A percentile compares a stretch with the other conserved stretches of the same genome.
These are phyloP conservation scores for Kryphioiulus occultus DNA, from an alignment of 2,888 invertebrate genomes.

Conservation along the genomic window DNA sequence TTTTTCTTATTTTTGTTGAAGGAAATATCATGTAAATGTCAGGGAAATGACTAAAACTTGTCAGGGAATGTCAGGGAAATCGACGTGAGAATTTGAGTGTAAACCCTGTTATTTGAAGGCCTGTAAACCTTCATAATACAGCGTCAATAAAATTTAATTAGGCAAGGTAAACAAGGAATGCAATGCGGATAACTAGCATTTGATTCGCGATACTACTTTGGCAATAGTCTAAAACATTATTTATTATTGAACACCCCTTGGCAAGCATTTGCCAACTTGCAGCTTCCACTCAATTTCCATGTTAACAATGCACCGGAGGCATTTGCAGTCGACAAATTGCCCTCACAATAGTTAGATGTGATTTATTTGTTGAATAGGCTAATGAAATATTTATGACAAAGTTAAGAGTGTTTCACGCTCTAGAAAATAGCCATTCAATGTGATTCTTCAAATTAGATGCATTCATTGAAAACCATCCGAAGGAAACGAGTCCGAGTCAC, in stretches of 20 bases:
- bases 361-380: constrained; percentile 39
- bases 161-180: neutral
- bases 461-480: constrained; percentile 20
- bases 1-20: too few relatives aligned
- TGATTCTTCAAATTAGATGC: constrained; percentile 30
- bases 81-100: too few relatives aligned
- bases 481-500: neutral
- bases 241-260: neutral
- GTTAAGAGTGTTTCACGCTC: constrained; percentile 29
- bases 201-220: neutral
- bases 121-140: neutral
- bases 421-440: constrained; percentile 28
- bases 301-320: neutral
- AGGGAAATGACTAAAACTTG: too few relatives aligned
- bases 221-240: neutral
- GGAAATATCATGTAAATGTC: too few relatives aligned
- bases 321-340: constrained; percentile 12
- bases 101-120: neutral
- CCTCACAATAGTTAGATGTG: constrained; percentile 13
- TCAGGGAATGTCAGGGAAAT: too few relatives aligned
- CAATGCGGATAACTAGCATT: neutral
- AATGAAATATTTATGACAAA: constrained; percentile 39
- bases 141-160: neutral
- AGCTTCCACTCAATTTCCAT: constrained; percentile 18
- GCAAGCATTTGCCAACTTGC: neutral